Base-by-base conservation (phyloP, 1,140 invertebrate species). In the Ostrea edulis region DNA sequence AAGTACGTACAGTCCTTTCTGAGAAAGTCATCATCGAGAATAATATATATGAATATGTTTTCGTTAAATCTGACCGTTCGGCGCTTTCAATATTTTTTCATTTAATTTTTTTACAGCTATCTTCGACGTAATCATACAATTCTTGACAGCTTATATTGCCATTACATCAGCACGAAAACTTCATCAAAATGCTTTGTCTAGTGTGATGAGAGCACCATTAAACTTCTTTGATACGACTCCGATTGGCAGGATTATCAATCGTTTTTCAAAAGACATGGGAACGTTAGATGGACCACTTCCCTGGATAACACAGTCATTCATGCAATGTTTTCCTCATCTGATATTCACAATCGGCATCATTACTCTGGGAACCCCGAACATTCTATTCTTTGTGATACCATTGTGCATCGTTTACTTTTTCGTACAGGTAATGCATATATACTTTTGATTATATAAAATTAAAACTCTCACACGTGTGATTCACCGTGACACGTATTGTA, bases 171-270 rank as follows among this genome's bases (percentile, higher is more conserved):
- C 55, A 62, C 2, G 55, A 62, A 62, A n/a, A 8, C n/a, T 62
- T 62, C 55, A 62, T 17, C 55, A 62, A 17, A 62, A 62, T n/a
- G 55, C 55, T 8, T n/a, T 62, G 55, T 62, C 55, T 17, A 62
- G 55, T 62, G 55, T 62, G 8, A 77, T 77, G 68, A 77, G 68
- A 95, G 95, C 95, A 55, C 95, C 96, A 35, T 94, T 96, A 95
- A 94, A 94, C 91, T 96, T 96, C 93, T 97, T 96, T 91, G 97
- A 97, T 92, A 95, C 95, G 9, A 97, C 97, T 25, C 96, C 96
- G 12, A 94, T 95, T 25, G 96, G 96, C 71, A 94, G 96, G 90
- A 96, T 97, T 91, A 94, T 97, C 91, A 96, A 96, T 94, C 95
- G 96, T 90, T 96, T 96, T 92, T 95, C 95, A 5, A 96, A 96